Conservation (phyloP, 2,888 invertebrate genomes). For the Drosophila nr. medialis region DNA sequence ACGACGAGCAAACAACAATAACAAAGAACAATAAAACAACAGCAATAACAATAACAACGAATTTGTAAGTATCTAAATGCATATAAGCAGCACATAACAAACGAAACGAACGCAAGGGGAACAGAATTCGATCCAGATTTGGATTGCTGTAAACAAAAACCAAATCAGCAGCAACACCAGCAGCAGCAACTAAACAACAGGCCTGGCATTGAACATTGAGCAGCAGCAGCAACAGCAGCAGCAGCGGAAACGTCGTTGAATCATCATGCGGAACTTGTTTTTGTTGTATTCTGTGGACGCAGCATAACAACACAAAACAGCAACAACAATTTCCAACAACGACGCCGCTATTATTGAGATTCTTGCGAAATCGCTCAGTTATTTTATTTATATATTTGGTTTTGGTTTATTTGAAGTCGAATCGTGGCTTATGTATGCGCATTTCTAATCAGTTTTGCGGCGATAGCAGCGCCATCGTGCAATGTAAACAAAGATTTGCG, state of each 20-base stretch:
- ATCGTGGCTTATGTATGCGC: constrained; percentile 10
- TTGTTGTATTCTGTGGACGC: constrained; percentile 45
- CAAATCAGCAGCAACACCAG: constrained; percentile 21
- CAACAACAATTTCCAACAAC: constrained; percentile 20
- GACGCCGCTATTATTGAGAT: constrained; percentile 13
- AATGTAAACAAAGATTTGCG: constrained; percentile 68
- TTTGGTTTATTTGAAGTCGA: constrained; percentile 9
- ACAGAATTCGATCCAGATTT: constrained; percentile 11
- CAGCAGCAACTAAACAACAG: constrained; percentile 41
- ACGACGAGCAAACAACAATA: constrained; percentile 17
- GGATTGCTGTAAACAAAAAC: constrained; percentile 61
- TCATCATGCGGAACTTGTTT: constrained; percentile 76
- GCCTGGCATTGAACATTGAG: constrained; percentile 36
- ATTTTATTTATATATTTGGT: constrained; percentile 28
- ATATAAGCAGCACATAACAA: neutral
- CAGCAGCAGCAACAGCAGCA: neutral
- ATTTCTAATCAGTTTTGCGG: constrained; percentile 37
- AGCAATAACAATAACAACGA: constrained; percentile 11
- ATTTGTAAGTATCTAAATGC: constrained; percentile 39
- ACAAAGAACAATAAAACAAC: neutral
- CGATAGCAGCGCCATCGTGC: constrained; percentile 33
- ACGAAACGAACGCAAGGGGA: constrained; percentile 9
- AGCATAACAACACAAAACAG: constrained; percentile 41
- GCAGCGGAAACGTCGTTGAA: constrained; percentile 71
- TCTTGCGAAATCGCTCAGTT: constrained; percentile 22